A percentile compares a stretch with the other conserved stretches of the same genome.
phyloP scores from a whole-genome alignment of 2,888 invertebrate genomes.

The Pollenia angustigena region DNA sequence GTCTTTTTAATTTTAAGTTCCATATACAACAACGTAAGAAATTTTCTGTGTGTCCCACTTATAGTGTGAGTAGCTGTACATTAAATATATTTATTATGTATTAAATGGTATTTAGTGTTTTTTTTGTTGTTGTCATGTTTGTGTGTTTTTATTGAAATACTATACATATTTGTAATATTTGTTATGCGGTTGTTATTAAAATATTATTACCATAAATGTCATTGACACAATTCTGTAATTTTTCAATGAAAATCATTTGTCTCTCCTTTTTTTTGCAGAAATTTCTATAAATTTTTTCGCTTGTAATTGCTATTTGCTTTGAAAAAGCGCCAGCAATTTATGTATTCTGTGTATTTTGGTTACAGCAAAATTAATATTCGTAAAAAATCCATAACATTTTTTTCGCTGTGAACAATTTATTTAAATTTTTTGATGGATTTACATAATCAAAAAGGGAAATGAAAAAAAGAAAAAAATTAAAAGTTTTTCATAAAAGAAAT shows the following conservation, averaged over 20 bases:
- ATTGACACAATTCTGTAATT: slow-evolving; percentile 64
- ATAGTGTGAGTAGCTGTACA: no score
- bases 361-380: background rate
- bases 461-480: background rate
- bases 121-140: slow-evolving; percentile 5
- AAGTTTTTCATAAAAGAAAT: background rate
- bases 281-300: slow-evolving; percentile 1
- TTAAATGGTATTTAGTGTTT: background rate
- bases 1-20: no score
- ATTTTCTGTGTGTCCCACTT: no score
- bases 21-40: no score
- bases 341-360: background rate
- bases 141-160: slow-evolving; percentile 18
- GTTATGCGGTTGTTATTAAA: slow-evolving; percentile 62
- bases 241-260: slow-evolving; percentile 46
- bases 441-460: background rate
- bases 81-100: no score
- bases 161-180: slow-evolving; percentile 45
- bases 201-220: slow-evolving; percentile 66
- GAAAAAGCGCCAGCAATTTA: slow-evolving; percentile 15
- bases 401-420: background rate
- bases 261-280: background rate
- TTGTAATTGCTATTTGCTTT: background rate
- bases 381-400: background rate
- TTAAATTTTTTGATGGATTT: background rate